phyloP scores from a whole-genome alignment of 2,888 invertebrate genomes.

The Salticus scenicus region DNA sequence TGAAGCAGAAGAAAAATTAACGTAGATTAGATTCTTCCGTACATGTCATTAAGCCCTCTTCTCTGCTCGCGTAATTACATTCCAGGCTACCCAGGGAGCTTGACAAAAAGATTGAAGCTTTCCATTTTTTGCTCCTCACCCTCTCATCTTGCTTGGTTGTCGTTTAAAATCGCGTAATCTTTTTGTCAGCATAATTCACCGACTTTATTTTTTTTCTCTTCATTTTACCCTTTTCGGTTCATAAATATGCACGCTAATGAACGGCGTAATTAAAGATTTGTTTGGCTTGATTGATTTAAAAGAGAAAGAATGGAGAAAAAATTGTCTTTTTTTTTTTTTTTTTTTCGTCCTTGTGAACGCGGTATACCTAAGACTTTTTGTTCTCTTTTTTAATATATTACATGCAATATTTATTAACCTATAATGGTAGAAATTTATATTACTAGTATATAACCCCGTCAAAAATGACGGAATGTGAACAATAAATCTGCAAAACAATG shows the following conservation, averaged over 20 bases:
- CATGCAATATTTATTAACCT: too few species aligned
- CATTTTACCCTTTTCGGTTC: slow-evolving; percentile 32
- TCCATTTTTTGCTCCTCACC: slow-evolving; percentile 34
- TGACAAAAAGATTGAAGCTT: slow-evolving; percentile 49
- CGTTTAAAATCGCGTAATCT: slow-evolving; percentile 41
- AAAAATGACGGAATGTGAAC: too few species aligned
- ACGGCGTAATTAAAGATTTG: slow-evolving; percentile 56
- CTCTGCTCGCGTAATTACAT: slow-evolving; percentile 50
- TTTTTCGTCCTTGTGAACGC: too few species aligned
- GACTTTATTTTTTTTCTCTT: slow-evolving; percentile 14
- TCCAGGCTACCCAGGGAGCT: slow-evolving; percentile 47
- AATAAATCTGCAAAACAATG: too few species aligned
- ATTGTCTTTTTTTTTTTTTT: too few species aligned
- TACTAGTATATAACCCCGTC: too few species aligned
- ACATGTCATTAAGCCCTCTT: slow-evolving; percentile 54
- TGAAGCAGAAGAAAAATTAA: slow-evolving; percentile 57
- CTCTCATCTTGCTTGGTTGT: not conserved
- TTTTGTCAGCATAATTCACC: slow-evolving; percentile 64
- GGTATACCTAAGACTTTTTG: too few species aligned
- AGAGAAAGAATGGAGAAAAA: not conserved
- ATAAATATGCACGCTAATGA: slow-evolving; percentile 7
- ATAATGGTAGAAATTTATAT: too few species aligned
- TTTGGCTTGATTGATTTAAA: slow-evolving; percentile 34
- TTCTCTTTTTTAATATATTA: too few species aligned
- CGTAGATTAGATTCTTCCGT: slow-evolving; percentile 37